These are phyloP conservation scores for Ptiloglossa arizonensis DNA, from an alignment of 1,140 invertebrate genomes.

Conservation along the genomic window DNA sequence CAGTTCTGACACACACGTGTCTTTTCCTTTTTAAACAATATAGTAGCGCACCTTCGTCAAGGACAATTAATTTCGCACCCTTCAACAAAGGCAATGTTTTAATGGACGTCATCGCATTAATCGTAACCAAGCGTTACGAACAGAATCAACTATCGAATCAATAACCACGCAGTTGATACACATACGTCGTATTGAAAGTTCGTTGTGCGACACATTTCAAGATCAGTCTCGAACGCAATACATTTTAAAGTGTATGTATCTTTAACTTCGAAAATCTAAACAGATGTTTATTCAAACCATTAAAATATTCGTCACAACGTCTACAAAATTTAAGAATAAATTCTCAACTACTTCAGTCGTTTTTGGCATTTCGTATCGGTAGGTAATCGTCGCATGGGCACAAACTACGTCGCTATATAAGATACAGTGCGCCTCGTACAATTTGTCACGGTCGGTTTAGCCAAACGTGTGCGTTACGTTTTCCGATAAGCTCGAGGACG, in stretches of 20 bases:
- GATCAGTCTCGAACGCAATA: background rate
- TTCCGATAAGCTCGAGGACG: background rate
- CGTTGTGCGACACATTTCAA: background rate
- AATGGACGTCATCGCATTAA: constrained; percentile 33
- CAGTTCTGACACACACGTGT: background rate
- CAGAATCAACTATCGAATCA: constrained; percentile 14
- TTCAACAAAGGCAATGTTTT: constrained; percentile 62
- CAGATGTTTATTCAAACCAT: background rate
- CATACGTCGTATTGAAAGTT: background rate
- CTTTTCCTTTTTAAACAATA: constrained; percentile 8
- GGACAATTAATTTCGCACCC: constrained; percentile 67
- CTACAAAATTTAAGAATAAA: background rate
- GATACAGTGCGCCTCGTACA: too few relatives aligned
- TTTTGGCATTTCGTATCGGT: background rate
- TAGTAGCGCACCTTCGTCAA: constrained; percentile 71
- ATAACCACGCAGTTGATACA: constrained; percentile 10
- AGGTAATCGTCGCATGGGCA: background rate
- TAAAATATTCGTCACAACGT: background rate
- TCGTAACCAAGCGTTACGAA: background rate
- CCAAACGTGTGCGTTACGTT: background rate
- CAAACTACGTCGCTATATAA: background rate
- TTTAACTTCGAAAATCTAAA: background rate
- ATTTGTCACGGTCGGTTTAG: background rate
- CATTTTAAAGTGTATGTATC: background rate
- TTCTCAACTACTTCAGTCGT: background rate